phyloP scores from a whole-genome alignment of 2,113 vertebrate species.

The Misgurnus mizolepis region DNA sequence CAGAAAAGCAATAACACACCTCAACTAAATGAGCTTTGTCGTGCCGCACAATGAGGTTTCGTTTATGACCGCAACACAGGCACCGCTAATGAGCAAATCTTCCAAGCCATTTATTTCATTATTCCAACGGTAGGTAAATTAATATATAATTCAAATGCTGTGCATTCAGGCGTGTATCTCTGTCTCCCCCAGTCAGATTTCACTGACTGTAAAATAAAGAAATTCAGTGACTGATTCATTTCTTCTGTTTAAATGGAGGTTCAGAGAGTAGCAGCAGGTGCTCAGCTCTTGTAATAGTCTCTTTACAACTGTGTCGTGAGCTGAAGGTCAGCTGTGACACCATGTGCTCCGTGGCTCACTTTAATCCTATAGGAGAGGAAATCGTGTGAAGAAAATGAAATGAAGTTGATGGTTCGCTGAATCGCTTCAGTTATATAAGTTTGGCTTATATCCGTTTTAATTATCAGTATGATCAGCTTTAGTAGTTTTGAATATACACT shows the following conservation, averaged over 20 bases:
- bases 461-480: slow-evolving; percentile 15
- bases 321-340: slow-evolving; percentile 9
- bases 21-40: too few relatives aligned
- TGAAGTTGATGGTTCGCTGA: slow-evolving; percentile 12
- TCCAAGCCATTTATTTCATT: too few relatives aligned
- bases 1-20: too few relatives aligned
- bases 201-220: background rate
- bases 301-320: background rate
- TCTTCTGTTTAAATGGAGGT: slow-evolving; percentile 6
- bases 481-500: slow-evolving; percentile 3
- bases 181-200: background rate
- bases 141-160: too few relatives aligned
- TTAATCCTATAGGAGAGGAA: slow-evolving; percentile 18
- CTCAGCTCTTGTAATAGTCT: slow-evolving; percentile 16
- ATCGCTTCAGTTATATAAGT: slow-evolving; percentile 6
- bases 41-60: too few relatives aligned
- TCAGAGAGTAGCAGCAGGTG: slow-evolving; percentile 4
- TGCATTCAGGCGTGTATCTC: too few relatives aligned
- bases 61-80: too few relatives aligned
- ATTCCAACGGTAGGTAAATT: too few relatives aligned
- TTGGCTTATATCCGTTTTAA: slow-evolving; percentile 15
- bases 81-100: too few relatives aligned
- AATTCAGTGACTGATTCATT: background rate
- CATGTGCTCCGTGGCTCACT: background rate
- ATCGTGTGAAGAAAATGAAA: slow-evolving; percentile 8